Percentiles rank a stretch among this genome's conserved stretches.
phyloP scores from a whole-genome alignment of 2,113 vertebrate genomes.

The Cyprinodon brontotheroides region DNA sequence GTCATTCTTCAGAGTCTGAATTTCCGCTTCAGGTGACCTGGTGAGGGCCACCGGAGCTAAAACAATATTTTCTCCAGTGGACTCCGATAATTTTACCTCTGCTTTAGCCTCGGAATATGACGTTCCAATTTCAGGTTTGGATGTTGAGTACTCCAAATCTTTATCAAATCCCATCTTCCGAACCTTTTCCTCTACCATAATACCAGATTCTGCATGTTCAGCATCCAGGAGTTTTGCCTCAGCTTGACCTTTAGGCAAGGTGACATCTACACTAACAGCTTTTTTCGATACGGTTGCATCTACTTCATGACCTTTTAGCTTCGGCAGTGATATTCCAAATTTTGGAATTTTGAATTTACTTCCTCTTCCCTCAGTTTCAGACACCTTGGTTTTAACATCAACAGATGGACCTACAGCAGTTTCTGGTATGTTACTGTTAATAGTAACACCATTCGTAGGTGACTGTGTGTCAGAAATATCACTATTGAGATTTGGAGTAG shows the following conservation, averaged over 20 bases:
- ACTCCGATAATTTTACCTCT: constrained; percentile 7
- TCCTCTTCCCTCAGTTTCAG: constrained; percentile 30
- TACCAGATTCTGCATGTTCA: background rate
- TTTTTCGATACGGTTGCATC: constrained; percentile 37
- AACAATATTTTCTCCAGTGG: constrained; percentile 22
- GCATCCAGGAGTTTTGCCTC: constrained; percentile 17
- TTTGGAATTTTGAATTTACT: constrained; percentile 55
- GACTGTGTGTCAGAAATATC: background rate
- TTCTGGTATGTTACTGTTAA: background rate
- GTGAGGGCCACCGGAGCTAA: constrained; percentile 29
- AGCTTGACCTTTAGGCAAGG: constrained; percentile 10
- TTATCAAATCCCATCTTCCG: background rate
- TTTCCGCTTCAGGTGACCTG: constrained; percentile 33
- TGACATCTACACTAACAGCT: background rate
- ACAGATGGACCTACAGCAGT: background rate
- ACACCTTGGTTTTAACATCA: constrained; percentile 20
- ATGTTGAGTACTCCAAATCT: constrained; percentile 15
- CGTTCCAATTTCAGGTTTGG: constrained; percentile 59
- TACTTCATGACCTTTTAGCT: constrained; percentile 36
- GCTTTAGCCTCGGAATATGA: constrained; percentile 45
- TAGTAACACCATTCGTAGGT: background rate
- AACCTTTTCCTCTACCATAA: background rate
- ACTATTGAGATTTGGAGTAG: background rate
- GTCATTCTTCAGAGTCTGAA: constrained; percentile 1
- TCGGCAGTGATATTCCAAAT: constrained; percentile 26